Conservation (phyloP, 2,113 vertebrate genomes). For the Prionailurus viverrinus region DNA sequence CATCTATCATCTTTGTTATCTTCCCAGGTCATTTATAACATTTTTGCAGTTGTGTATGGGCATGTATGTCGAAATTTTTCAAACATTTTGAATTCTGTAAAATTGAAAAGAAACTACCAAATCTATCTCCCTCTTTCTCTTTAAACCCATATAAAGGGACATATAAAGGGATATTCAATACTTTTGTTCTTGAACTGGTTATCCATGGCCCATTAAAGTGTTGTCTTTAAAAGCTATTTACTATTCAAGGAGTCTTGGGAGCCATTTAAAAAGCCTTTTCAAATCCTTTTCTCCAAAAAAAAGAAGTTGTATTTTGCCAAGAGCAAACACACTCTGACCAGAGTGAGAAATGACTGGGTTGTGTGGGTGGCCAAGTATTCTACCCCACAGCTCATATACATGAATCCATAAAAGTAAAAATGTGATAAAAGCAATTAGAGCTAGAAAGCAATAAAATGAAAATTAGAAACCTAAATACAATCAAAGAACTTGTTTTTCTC, state of each 20-base stretch:
- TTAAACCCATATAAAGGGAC: conserved; percentile 38
- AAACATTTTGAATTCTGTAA: conserved; percentile 74
- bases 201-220: conserved; percentile 70
- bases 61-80: neutral
- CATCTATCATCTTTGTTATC: conserved; percentile 36
- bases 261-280: conserved; percentile 64
- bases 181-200: conserved; percentile 76
- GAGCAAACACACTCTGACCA: conserved; percentile 49
- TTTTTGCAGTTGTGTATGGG: conserved; percentile 41
- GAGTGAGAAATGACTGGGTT: neutral
- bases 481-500: neutral
- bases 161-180: conserved; percentile 80
- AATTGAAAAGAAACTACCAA: conserved; percentile 58
- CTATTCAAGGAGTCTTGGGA: conserved; percentile 53
- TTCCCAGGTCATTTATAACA: neutral
- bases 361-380: neutral
- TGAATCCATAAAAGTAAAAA: neutral
- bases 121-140: conserved; percentile 56
- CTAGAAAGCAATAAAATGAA: neutral
- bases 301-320: conserved; percentile 68
- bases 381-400: neutral
- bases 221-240: conserved; percentile 79
- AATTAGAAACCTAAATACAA: fast-evolving
- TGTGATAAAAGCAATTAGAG: neutral
- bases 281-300: conserved; percentile 68